Percentiles rank a stretch among this genome's conserved stretches.
Evolutionary conservation across 2,888 invertebrate genomes (phyloP).

Genomic region (Pseudoips prasinana): DNA sequence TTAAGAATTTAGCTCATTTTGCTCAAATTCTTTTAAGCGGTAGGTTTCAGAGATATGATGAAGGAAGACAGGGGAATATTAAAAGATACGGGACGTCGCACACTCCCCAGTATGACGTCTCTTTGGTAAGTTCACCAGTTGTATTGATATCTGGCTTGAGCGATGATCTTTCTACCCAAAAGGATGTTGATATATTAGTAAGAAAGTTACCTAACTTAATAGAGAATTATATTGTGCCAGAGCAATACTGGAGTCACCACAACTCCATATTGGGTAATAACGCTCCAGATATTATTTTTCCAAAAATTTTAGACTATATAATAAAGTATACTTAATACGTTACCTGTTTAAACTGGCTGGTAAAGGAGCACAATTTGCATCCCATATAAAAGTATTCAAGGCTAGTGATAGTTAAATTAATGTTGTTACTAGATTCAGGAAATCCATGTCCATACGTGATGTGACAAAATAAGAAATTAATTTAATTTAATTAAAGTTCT

Average conservation of each 20-base stretch:
- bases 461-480: no score
- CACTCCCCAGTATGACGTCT: constrained; percentile 64
- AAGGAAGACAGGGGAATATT: constrained; percentile 54
- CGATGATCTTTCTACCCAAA: constrained; percentile 84
- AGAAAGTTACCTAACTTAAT: constrained; percentile 80
- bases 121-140: constrained; percentile 55
- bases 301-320: constrained; percentile 55
- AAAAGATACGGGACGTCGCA: constrained; percentile 49
- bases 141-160: constrained; percentile 65
- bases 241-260: constrained; percentile 70
- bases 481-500: no score
- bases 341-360: no score
- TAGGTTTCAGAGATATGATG: constrained; percentile 61
- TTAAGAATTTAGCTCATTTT: constrained; percentile 71
- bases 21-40: constrained; percentile 69
- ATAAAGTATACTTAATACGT: constrained; percentile 28
- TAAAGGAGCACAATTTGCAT: no score
- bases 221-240: constrained; percentile 81
- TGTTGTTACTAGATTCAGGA: no score
- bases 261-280: constrained; percentile 60
- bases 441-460: no score
- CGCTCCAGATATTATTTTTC: constrained; percentile 47
- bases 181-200: constrained; percentile 79
- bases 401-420: no score
- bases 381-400: no score